Evolutionary conservation across 2,797 vertebrate genomes (phyloP).

Genomic region (Cuculus canorus): DNA sequence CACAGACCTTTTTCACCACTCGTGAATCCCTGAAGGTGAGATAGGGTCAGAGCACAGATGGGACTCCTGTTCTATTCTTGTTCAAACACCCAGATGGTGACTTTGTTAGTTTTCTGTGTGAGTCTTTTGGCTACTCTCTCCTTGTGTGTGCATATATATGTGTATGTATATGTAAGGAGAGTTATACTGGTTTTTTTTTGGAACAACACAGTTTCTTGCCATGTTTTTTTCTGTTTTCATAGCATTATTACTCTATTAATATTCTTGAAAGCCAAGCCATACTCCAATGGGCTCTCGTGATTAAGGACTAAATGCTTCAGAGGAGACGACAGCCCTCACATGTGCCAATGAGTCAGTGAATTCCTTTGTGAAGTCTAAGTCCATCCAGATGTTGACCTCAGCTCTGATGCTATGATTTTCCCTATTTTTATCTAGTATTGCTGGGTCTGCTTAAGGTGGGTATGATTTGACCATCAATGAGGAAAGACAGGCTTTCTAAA

Average conservation of each 20-base stretch:
- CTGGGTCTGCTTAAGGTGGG: slow-evolving; percentile 22
- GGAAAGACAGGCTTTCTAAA: slow-evolving; percentile 26
- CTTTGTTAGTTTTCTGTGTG: background rate
- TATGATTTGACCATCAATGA: slow-evolving; percentile 41
- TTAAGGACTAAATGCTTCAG: slow-evolving; percentile 40
- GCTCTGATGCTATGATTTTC: slow-evolving; percentile 49
- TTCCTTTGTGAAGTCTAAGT: slow-evolving; percentile 70
- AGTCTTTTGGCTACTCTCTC: background rate
- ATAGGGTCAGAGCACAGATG: slow-evolving; percentile 25
- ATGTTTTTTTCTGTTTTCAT: slow-evolving; percentile 16
- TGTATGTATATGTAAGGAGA: background rate
- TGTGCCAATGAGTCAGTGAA: slow-evolving; percentile 70
- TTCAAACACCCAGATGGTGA: background rate
- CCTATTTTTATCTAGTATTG: slow-evolving; percentile 28
- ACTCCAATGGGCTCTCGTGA: slow-evolving; percentile 28
- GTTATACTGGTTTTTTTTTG: background rate
- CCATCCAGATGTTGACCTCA: slow-evolving; percentile 76
- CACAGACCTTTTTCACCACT: background rate
- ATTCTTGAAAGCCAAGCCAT: slow-evolving; percentile 56
- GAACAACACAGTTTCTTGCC: background rate
- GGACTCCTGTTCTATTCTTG: background rate
- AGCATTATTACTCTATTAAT: slow-evolving; percentile 59
- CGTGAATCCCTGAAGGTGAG: background rate
- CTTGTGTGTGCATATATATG: background rate
- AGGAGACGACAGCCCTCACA: slow-evolving; percentile 70